Percentiles rank a stretch among this genome's conserved stretches.
Evolutionary conservation across 2,113 vertebrate genomes (phyloP).

Genomic region (Limanda limanda): DNA sequence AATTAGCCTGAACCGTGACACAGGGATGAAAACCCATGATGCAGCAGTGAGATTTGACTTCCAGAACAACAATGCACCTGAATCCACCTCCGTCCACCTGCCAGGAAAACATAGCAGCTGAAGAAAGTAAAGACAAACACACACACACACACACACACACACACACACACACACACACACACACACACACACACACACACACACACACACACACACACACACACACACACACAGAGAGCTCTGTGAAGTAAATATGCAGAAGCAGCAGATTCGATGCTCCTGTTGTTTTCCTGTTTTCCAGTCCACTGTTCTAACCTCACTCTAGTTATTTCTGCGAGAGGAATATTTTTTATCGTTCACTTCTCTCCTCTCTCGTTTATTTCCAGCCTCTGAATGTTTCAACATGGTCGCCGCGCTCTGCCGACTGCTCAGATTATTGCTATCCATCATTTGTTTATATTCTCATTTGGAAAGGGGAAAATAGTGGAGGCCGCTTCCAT

Average conservation of each 20-base stretch:
- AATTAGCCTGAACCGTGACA: constrained; percentile 1
- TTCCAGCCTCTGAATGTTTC: constrained; percentile 47
- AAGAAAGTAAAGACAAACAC: too few relatives aligned
- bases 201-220: too few relatives aligned
- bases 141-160: too few relatives aligned
- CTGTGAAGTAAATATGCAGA: too few relatives aligned
- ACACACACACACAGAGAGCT: too few relatives aligned
- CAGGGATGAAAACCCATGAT: background rate
- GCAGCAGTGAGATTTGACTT: background rate
- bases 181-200: too few relatives aligned
- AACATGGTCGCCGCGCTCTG: constrained; percentile 59
- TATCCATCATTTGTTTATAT: constrained; percentile 82
- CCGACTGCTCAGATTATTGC: constrained; percentile 75
- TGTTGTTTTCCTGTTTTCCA: too few relatives aligned
- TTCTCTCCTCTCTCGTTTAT: constrained; percentile 31
- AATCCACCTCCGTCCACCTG: too few relatives aligned
- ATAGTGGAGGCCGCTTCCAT: constrained; percentile 28
- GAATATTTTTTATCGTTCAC: constrained; percentile 34
- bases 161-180: too few relatives aligned
- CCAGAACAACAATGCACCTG: too few relatives aligned
- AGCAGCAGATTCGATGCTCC: background rate
- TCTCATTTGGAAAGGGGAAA: constrained; percentile 65
- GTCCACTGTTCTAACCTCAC: background rate
- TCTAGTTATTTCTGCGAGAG: constrained; percentile 23
- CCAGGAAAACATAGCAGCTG: too few relatives aligned